A percentile compares a stretch with the other conserved stretches of the same genome.
Conservation (phyloP, 2,797 vertebrate species). For the Phaenicophaeus curvirostris region DNA sequence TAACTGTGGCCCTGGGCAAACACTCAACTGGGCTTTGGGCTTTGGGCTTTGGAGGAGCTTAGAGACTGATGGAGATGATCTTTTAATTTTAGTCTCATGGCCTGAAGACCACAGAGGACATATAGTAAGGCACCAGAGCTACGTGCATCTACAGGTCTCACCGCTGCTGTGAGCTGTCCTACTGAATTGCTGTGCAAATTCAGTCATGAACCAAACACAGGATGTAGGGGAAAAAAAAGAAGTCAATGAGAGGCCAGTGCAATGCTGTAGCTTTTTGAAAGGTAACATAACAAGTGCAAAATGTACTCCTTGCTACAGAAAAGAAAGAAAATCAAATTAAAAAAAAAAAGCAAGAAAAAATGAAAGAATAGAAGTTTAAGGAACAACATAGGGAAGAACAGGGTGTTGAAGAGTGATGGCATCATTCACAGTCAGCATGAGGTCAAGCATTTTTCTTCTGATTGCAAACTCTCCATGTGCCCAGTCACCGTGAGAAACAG, state of each 20-base stretch:
- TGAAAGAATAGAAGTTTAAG: not conserved
- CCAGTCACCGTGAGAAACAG: not conserved
- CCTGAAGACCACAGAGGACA: not conserved
- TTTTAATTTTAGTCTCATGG: not conserved
- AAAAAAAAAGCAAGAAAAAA: not conserved
- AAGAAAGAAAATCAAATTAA: not conserved
- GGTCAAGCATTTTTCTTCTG: not conserved
- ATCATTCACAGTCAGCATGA: not conserved
- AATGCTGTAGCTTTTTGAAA: not conserved
- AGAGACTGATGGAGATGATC: not conserved
- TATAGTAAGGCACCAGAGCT: not conserved
- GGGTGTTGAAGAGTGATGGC: not conserved
- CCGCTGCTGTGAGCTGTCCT: not conserved
- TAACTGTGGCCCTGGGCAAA: not conserved
- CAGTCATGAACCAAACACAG: not conserved
- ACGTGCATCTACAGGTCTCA: not conserved
- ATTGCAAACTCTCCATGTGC: not conserved
- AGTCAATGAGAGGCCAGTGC: not conserved
- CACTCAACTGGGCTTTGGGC: fast-evolving
- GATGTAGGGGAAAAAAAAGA: not conserved
- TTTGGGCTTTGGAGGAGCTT: not conserved
- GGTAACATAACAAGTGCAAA: not conserved
- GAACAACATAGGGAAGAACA: not conserved
- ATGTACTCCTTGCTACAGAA: not conserved
- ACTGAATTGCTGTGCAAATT: not conserved